phyloP scores from a whole-genome alignment of 2,113 vertebrate genomes.

The Notarius lentiginosus region DNA sequence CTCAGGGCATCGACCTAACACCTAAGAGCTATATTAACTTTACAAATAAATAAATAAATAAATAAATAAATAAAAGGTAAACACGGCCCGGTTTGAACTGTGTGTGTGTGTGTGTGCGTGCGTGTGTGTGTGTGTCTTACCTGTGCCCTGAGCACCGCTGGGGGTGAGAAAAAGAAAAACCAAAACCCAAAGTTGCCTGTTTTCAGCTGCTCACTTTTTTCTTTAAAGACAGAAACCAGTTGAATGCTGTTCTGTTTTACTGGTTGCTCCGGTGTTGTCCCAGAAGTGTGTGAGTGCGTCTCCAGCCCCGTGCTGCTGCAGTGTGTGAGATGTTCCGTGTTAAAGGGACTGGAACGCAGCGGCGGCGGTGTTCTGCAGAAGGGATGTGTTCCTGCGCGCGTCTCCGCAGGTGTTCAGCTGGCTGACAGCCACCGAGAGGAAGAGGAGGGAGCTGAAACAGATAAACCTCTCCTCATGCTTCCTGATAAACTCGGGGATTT shows the following conservation, averaged over 20 bases:
- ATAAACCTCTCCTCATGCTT: conserved; percentile 51
- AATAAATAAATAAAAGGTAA: neutral
- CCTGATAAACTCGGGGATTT: conserved; percentile 63
- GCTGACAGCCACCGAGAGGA: conserved; percentile 31
- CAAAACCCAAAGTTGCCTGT: neutral
- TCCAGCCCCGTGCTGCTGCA: neutral
- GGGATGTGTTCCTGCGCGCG: conserved; percentile 29
- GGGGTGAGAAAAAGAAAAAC: too few species aligned
- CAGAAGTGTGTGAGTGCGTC: neutral
- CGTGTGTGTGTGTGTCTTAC: conserved; percentile 2
- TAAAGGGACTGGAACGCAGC: conserved; percentile 23
- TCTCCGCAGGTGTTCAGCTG: conserved; percentile 56
- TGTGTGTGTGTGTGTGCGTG: neutral
- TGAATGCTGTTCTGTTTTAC: neutral
- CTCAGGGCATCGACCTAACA: neutral
- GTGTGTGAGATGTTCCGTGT: neutral
- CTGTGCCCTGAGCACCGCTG: neutral
- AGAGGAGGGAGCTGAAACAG: conserved; percentile 44
- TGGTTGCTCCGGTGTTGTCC: neutral
- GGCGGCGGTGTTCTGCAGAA: neutral
- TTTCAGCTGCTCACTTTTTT: neutral
- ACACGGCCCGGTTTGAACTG: neutral
- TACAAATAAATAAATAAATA: neutral
- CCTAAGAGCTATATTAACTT: too few species aligned
- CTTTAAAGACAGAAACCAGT: neutral